These are phyloP conservation scores for Chlorocebus sabaeus DNA, from an alignment of 2,113 vertebrate species.

Conservation along the genomic window DNA sequence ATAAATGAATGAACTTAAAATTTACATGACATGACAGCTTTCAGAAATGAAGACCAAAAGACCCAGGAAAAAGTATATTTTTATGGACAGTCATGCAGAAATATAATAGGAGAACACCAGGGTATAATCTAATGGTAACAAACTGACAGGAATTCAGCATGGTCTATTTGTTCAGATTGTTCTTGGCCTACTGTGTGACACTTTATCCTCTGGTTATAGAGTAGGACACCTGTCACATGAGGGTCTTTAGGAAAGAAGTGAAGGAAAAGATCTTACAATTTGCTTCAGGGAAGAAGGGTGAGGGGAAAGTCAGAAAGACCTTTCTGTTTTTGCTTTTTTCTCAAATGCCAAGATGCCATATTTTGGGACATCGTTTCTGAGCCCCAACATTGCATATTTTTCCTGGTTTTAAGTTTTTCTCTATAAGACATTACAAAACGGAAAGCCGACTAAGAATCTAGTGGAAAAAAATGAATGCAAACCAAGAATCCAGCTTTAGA, in stretches of 20 bases:
- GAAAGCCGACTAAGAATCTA: background rate
- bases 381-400: background rate
- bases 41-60: background rate
- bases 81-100: background rate
- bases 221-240: background rate
- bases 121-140: background rate
- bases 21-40: background rate
- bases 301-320: too few species aligned
- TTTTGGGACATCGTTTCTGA: background rate
- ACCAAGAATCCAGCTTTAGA: background rate
- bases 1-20: background rate
- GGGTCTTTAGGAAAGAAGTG: background rate
- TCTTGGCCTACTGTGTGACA: background rate
- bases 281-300: background rate
- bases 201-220: background rate
- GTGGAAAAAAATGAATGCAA: background rate
- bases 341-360: background rate
- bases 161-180: background rate
- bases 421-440: background rate
- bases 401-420: background rate
- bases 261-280: background rate
- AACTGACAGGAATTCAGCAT: too few species aligned
- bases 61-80: background rate
- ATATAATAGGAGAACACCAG: background rate
- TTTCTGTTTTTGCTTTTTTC: background rate